These are phyloP conservation scores for Cheilosia grossa DNA, from an alignment of 2,888 invertebrate species.

Conservation along the genomic window DNA sequence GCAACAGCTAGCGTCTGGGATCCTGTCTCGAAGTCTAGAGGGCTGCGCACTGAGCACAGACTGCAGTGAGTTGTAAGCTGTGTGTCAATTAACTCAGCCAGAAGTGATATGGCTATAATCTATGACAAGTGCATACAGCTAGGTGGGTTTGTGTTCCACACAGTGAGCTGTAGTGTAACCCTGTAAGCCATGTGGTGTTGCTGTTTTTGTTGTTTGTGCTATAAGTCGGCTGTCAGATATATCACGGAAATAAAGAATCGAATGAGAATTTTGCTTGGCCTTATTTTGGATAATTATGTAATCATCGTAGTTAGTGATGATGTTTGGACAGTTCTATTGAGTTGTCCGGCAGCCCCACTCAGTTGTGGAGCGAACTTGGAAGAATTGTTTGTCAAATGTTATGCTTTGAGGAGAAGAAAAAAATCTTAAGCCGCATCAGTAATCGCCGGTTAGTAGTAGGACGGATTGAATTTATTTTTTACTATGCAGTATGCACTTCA, in stretches of 20 bases:
- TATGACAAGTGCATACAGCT: slow-evolving; percentile 43
- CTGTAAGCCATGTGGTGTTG: slow-evolving; percentile 2
- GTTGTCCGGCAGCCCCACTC: slow-evolving; percentile 36
- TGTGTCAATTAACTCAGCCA: slow-evolving; percentile 50
- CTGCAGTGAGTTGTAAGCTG: slow-evolving; percentile 48
- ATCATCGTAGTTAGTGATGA: slow-evolving; percentile 32
- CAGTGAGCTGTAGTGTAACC: slow-evolving; percentile 24
- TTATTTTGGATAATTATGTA: slow-evolving; percentile 15
- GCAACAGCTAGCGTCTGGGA: slow-evolving; percentile 53
- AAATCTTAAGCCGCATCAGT: neutral
- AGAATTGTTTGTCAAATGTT: slow-evolving; percentile 30
- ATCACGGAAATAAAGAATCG: slow-evolving; percentile 60
- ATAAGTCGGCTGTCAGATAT: slow-evolving; percentile 19
- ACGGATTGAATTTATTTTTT: neutral
- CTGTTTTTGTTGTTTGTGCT: slow-evolving; percentile 4
- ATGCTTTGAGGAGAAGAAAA: neutral
- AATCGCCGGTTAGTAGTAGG: too few relatives aligned
- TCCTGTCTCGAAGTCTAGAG: slow-evolving; percentile 65
- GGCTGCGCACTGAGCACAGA: slow-evolving; percentile 26
- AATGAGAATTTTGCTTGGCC: slow-evolving; percentile 53
- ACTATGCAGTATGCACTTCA: neutral
- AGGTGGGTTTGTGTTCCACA: slow-evolving; percentile 23
- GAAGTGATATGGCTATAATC: slow-evolving; percentile 3
- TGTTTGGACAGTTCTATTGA: slow-evolving; percentile 55
- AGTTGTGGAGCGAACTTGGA: slow-evolving; percentile 34